Percentiles rank a stretch among this genome's conserved stretches.
These are phyloP conservation scores for Echinops telfairi DNA, from an alignment of 2,113 vertebrate genomes.

Conservation along the genomic window DNA sequence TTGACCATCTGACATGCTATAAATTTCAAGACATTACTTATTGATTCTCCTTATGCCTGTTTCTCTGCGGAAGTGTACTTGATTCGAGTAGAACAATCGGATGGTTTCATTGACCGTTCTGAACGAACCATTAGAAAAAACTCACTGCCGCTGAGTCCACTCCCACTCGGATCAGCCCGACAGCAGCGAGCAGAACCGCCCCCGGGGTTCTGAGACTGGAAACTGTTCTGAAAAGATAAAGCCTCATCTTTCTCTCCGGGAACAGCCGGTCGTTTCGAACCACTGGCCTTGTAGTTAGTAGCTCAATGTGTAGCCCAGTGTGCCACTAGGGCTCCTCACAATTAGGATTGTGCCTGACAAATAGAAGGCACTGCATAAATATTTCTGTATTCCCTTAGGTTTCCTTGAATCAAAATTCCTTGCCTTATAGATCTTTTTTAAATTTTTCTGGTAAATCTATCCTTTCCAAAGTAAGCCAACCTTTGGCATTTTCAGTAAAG, in stretches of 20 bases:
- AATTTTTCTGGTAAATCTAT: constrained; percentile 1
- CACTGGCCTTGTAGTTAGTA: too few relatives aligned
- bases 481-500: constrained; percentile 7
- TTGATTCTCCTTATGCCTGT: background rate
- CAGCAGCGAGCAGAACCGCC: too few relatives aligned
- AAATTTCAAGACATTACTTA: constrained; percentile 29
- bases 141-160: too few relatives aligned
- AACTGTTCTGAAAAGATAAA: too few relatives aligned
- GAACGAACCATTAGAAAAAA: too few relatives aligned
- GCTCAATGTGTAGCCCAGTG: too few relatives aligned
- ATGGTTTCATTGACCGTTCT: background rate
- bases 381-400: background rate
- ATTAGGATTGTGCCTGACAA: background rate
- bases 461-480: background rate
- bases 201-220: too few relatives aligned
- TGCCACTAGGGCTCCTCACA: background rate
- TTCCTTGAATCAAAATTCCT: background rate
- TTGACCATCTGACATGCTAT: background rate
- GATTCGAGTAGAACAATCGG: background rate
- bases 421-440: background rate
- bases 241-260: too few relatives aligned
- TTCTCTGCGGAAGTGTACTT: background rate
- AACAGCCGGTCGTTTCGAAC: too few relatives aligned
- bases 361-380: background rate
- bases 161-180: too few relatives aligned